Base-by-base conservation (phyloP, 2,797 vertebrate species). In the Ataeniobius toweri region DNA sequence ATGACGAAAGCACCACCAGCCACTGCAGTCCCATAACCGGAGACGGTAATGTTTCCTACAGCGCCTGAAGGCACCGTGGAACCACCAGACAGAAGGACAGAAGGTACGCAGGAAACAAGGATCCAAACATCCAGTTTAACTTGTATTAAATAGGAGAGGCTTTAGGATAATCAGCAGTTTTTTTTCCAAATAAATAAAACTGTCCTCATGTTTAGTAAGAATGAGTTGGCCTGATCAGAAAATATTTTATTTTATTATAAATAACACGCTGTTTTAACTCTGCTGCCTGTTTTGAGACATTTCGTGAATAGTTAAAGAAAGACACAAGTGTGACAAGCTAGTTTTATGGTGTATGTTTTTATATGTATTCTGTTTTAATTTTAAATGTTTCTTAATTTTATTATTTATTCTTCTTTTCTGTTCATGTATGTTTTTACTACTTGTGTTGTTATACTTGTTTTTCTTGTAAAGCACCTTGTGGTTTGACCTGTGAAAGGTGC, bases 11-110 rank as follows among this genome's bases (percentile, higher is more conserved):
- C 36, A 44, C 61, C 80, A 73, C 75, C 80, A 73, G 76, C 24
- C 24, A 13, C 80, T 59, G 78, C 82, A 59, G 73, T 36, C 18
- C 61, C 16, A 28, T 41, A 72, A 65, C n/a, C 16, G 24, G 36
- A 67, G 80, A 72, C 31, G 41, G 24, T 18, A 41, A 75, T 0
- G 51, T 74, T 53, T 78, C 63, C 10, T 3, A 50, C 22, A 5
- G 73, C 61, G 10, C 61, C 79, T 79, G 78, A 83, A 83, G 41
- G 79, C 78, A 73, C 18, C 71, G 6, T 1, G 28, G 75, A 22
- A 28, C 71, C 53, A 31, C 31, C 39, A 73, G 48, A 53, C 5
- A 8, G 53, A 55, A 24, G 1, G 55, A 56, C 22, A 56, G 55
- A 56, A 3, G 24, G 8, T 8, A 24, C 24, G 7, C 53, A 56